These are phyloP conservation scores for Drosophila differens DNA, from an alignment of 2,888 invertebrate species.

Conservation along the genomic window DNA sequence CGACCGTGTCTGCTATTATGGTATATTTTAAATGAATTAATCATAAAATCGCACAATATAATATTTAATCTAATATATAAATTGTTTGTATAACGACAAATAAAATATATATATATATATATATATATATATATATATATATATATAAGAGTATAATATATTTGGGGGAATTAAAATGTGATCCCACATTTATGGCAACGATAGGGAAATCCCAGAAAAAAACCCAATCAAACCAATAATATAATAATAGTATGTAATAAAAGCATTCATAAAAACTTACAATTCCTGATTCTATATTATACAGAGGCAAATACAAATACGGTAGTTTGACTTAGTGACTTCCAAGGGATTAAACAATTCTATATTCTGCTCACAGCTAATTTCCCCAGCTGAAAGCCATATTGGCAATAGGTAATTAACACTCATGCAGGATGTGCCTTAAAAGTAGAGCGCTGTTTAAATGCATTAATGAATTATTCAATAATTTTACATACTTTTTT, in stretches of 20 bases:
- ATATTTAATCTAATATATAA: not conserved
- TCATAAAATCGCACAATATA: not conserved
- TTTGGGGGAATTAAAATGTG: not conserved
- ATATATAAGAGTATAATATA: too few species aligned
- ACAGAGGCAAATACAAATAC: not conserved
- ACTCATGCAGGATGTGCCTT: not conserved
- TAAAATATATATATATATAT: not conserved
- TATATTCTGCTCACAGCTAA: not conserved
- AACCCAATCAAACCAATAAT: not conserved
- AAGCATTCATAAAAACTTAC: not conserved
- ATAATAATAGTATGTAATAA: not conserved
- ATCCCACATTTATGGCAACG: not conserved
- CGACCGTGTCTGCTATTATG: not conserved
- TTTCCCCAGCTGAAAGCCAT: not conserved
- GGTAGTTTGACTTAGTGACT: not conserved
- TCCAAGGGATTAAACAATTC: not conserved
- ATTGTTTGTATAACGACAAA: not conserved
- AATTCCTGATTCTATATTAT: not conserved
- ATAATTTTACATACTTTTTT: not conserved
- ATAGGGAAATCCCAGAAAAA: not conserved
- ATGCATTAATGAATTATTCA: not conserved
- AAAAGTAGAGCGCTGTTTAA: not conserved
- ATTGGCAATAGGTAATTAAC: not conserved
- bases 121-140: not conserved
- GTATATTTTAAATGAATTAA: not conserved